phyloP scores from a whole-genome alignment of 2,113 vertebrate species.

The Bubo bubo region DNA sequence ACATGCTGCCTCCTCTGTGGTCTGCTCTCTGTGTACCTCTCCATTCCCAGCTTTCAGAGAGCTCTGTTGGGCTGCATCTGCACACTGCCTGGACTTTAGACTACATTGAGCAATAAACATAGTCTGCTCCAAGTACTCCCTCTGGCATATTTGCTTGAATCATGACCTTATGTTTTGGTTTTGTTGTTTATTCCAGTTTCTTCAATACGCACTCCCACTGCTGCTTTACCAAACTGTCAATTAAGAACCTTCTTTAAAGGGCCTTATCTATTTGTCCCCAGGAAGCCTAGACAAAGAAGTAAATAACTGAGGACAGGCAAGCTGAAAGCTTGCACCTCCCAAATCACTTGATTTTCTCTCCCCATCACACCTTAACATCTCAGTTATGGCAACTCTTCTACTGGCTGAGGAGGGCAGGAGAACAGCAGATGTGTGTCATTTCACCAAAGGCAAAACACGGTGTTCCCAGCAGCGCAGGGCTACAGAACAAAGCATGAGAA shows the following conservation, averaged over 20 bases:
- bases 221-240: neutral
- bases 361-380: neutral
- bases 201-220: neutral
- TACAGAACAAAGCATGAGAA: neutral
- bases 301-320: neutral
- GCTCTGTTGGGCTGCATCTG: neutral
- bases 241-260: neutral
- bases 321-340: neutral
- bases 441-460: neutral
- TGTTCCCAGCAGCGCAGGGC: accelerated
- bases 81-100: neutral
- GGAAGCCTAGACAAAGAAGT: neutral
- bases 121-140: neutral
- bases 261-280: neutral
- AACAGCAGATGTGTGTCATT: neutral
- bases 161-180: constrained; percentile 40
- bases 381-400: accelerated
- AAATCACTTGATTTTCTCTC: neutral
- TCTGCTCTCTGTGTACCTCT: neutral
- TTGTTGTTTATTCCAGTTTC: constrained; percentile 26
- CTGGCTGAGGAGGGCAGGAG: neutral
- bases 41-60: neutral
- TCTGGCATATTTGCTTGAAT: neutral
- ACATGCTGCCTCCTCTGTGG: neutral
- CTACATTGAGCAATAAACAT: neutral